Percentiles rank a stretch among this genome's conserved stretches.
Evolutionary conservation across 2,888 invertebrate genomes (phyloP).

Genomic region (Polia nebulosa): DNA sequence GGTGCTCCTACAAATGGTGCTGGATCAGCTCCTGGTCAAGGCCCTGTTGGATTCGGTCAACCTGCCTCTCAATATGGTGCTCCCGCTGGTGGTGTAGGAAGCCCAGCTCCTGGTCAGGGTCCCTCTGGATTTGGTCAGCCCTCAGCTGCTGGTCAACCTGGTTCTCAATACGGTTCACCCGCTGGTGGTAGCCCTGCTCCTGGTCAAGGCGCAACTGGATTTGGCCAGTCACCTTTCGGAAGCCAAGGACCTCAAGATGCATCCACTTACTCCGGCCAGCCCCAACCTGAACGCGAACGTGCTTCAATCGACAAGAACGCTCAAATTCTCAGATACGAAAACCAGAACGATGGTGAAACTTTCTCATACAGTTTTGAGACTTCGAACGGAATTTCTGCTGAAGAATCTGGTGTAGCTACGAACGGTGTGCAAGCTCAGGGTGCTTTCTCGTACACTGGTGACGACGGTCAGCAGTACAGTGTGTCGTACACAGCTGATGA

Average conservation of each 20-base stretch:
- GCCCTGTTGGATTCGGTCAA: constrained; percentile 42
- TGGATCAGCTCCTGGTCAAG: neutral
- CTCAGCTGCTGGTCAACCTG: constrained; percentile 20
- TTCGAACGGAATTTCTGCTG: constrained; percentile 87
- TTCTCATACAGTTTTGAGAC: constrained; percentile 86
- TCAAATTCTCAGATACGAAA: constrained; percentile 83
- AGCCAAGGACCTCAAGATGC: constrained; percentile 60
- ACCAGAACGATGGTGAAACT: constrained; percentile 84
- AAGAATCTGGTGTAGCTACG: constrained; percentile 85
- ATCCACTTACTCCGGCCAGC: constrained; percentile 60
- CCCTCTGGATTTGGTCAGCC: constrained; percentile 37
- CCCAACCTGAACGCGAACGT: constrained; percentile 82
- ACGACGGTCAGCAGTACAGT: constrained; percentile 84
- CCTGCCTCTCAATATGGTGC: constrained; percentile 62
- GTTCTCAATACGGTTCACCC: constrained; percentile 59
- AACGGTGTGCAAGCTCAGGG: constrained; percentile 87
- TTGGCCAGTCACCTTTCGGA: constrained; percentile 57
- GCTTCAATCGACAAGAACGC: constrained; percentile 83
- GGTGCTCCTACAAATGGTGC: constrained; percentile 24
- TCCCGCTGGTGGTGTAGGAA: constrained; percentile 46
- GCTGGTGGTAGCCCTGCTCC: constrained; percentile 40
- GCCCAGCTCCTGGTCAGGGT: constrained; percentile 42
- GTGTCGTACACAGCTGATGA: constrained; percentile 88
- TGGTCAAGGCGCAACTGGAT: constrained; percentile 57
- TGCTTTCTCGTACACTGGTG: constrained; percentile 84